Base-by-base conservation (phyloP, 2,113 vertebrate species). In the Emydura subglobosa region DNA sequence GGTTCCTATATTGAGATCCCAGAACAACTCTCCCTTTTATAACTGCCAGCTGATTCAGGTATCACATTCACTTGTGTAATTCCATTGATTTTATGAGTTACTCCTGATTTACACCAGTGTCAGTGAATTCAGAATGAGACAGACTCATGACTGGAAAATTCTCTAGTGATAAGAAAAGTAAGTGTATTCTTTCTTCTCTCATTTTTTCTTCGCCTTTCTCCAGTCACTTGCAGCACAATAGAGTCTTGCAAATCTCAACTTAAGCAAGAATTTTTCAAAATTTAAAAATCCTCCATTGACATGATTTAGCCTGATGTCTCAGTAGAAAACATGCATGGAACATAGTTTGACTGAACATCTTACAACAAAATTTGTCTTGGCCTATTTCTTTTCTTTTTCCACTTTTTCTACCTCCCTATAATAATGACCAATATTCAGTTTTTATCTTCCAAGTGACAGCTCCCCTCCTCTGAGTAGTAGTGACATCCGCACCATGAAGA, bases 71-170 rank as follows among this genome's bases (percentile, higher is more conserved):
- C 79, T 86, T 53, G 92, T 83, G 92, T 91, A 94, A 95, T 96
- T 91, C 74, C 61, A 92, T 44, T 86, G 88, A 89, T 93, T 92
- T 96, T 89, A 93, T 92, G 88, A 94, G 93, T 96, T 96, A 97
- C 72, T 54, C 87, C 81, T 96, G 94, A 96, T 97, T 97, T 96
- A 96, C 89, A 47, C 92, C 83, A 87, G 90, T 90, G 92, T 96
- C 93, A 95, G 95, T 87, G 86, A 96, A 89, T 96, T 96, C 96
- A 96, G 92, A 82, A 86, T 96, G 94, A 0, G 0, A 94, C 92
- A 96, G 95, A 92, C 91, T 93, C 79, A 95, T 83, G 92, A 96
- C 92, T 96, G 92, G 92, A 94, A 97, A 96, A 95, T 85, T 94
- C 74, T 95, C 93, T 81, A 54, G 85, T 92, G 92, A 92, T 84